Conservation (phyloP, 2,113 vertebrate species). For the Poeciliopsis occidentalis region DNA sequence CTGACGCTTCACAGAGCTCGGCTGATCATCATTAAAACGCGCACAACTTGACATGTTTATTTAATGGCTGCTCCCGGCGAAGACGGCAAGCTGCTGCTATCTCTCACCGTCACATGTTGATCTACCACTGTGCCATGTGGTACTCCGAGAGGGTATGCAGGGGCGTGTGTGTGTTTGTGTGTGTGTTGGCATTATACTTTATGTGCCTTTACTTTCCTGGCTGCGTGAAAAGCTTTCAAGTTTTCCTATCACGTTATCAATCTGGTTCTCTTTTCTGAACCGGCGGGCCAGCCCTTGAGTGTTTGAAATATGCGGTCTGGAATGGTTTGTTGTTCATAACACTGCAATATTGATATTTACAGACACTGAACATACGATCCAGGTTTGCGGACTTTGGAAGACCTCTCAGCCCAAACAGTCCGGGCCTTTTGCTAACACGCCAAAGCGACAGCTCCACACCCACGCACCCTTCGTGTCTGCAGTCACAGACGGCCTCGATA, state of each 20-base stretch:
- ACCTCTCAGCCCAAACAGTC: conserved; percentile 55
- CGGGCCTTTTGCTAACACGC: conserved; percentile 46
- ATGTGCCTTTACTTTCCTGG: conserved; percentile 47
- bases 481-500: conserved; percentile 55
- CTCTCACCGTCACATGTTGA: conserved; percentile 77
- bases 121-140: conserved; percentile 73
- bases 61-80: conserved; percentile 80
- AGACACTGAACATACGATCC: conserved; percentile 29
- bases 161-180: neutral
- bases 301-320: conserved; percentile 43
- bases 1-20: conserved; percentile 76
- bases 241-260: neutral
- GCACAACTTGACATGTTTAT: conserved; percentile 82
- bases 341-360: conserved; percentile 43
- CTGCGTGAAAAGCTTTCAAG: conserved; percentile 17
- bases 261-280: conserved; percentile 7
- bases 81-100: conserved; percentile 80
- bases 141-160: conserved; percentile 23
- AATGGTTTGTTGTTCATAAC: conserved; percentile 40
- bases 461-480: conserved; percentile 47
- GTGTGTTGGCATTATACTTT: conserved; percentile 50
- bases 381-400: conserved; percentile 32
- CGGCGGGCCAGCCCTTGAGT: conserved; percentile 35
- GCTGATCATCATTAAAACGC: conserved; percentile 80
- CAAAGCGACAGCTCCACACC: conserved; percentile 36